These are phyloP conservation scores for Argyresthia goedartella DNA, from an alignment of 2,888 invertebrate genomes.

Conservation along the genomic window DNA sequence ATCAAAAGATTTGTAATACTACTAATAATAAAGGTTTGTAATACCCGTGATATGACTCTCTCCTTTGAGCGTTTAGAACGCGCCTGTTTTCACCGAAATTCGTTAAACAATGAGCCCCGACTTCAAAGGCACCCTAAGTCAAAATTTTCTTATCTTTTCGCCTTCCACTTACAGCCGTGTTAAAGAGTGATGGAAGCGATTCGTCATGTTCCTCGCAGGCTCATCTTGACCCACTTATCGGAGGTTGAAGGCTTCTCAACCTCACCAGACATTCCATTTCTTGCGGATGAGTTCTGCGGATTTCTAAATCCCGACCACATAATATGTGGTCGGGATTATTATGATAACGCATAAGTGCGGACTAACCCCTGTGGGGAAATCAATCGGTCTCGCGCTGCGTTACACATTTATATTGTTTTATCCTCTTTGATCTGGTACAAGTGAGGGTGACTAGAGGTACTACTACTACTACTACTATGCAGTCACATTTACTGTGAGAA, in stretches of 20 bases:
- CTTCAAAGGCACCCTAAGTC: slow-evolving; percentile 29
- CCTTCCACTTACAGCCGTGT: slow-evolving; percentile 29
- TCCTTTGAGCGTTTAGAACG: not conserved
- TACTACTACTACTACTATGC: too few species aligned
- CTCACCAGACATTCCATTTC: not conserved
- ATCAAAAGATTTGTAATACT: slow-evolving; percentile 10
- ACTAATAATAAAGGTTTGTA: too few species aligned
- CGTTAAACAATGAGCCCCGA: slow-evolving; percentile 28
- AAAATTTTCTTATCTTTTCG: slow-evolving; percentile 38
- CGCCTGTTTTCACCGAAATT: slow-evolving; percentile 18
- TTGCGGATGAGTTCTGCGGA: not conserved
- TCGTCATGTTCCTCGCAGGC: slow-evolving; percentile 50
- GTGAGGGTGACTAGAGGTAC: not conserved
- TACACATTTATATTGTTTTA: slow-evolving; percentile 33
- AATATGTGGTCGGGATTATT: not conserved
- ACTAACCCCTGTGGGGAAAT: slow-evolving; percentile 34
- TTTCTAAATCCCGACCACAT: not conserved
- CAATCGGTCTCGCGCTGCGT: slow-evolving; percentile 37
- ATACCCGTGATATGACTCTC: not conserved
- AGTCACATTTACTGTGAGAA: too few species aligned
- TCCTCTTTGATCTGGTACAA: slow-evolving; percentile 20
- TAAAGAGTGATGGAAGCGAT: slow-evolving; percentile 53
- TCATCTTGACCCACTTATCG: slow-evolving; percentile 40
- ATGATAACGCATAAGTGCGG: slow-evolving; percentile 11
- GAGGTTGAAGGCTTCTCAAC: slow-evolving; percentile 11